Conservation (phyloP, 2,888 invertebrate genomes). For the Empis livida region DNA sequence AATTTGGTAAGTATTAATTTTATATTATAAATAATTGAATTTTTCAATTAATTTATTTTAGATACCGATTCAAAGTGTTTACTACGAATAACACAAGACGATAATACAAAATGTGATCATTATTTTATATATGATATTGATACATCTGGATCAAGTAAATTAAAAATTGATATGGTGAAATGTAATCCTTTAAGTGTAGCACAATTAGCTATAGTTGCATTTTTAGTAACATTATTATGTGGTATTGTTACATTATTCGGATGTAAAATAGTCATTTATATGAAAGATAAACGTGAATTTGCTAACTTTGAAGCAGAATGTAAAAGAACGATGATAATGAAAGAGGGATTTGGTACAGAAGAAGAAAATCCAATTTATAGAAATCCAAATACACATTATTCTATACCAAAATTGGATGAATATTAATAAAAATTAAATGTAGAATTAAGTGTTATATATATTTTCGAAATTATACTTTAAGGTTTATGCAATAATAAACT, state of each 20-base stretch:
- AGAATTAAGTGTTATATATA: too few species aligned
- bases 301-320: slow-evolving; percentile 40
- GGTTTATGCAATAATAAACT: too few species aligned
- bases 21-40: background rate
- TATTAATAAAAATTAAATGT: slow-evolving; percentile 3
- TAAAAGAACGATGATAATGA: slow-evolving; percentile 28
- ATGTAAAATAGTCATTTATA: slow-evolving; percentile 35
- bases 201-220: slow-evolving; percentile 28
- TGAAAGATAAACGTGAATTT: slow-evolving; percentile 42
- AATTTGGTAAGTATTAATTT: slow-evolving; percentile 14
- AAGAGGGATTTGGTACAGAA: slow-evolving; percentile 15
- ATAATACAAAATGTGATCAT: slow-evolving; percentile 27
- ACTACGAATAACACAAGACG: slow-evolving; percentile 22
- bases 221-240: slow-evolving; percentile 36
- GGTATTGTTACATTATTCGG: slow-evolving; percentile 38
- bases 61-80: slow-evolving; percentile 21
- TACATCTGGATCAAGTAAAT: slow-evolving; percentile 17
- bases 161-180: slow-evolving; percentile 21
- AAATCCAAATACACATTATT: slow-evolving; percentile 44
- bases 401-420: slow-evolving; percentile 37
- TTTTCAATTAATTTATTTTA: slow-evolving; percentile 6
- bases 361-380: slow-evolving; percentile 47
- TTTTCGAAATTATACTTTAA: too few species aligned
- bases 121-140: slow-evolving; percentile 23
- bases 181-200: slow-evolving; percentile 21